Evolutionary conservation across 2,797 vertebrate species (phyloP).

Genomic region (Pipistrellus nathusii): DNA sequence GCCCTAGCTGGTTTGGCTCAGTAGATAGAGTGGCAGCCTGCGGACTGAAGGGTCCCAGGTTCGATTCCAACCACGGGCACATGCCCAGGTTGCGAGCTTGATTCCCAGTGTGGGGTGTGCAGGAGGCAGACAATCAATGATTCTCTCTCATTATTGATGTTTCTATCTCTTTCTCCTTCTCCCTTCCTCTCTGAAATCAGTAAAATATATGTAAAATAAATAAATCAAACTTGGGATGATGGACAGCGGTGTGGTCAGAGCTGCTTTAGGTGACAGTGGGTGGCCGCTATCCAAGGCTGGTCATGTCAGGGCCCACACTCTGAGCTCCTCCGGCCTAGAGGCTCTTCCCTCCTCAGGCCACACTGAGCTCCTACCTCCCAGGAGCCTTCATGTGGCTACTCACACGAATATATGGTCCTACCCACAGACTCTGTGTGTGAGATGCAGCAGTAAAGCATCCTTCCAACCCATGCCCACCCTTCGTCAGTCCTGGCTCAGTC

Average conservation of each 20-base stretch:
- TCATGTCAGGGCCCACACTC: not conserved
- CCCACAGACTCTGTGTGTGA: not conserved
- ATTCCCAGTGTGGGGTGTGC: too few relatives aligned
- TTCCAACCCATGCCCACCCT: not conserved
- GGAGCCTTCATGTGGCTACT: not conserved
- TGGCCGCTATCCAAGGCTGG: too few relatives aligned
- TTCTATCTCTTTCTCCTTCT: too few relatives aligned
- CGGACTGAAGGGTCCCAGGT: too few relatives aligned
- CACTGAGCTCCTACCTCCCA: not conserved
- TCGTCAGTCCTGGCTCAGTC: not conserved
- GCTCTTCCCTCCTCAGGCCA: not conserved
- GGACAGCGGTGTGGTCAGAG: not conserved
- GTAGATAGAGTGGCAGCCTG: too few relatives aligned
- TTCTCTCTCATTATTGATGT: too few relatives aligned
- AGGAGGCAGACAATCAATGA: too few relatives aligned
- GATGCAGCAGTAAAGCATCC: not conserved
- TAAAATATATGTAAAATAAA: too few relatives aligned
- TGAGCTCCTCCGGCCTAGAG: not conserved
- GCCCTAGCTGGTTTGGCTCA: too few relatives aligned
- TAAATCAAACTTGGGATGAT: not conserved
- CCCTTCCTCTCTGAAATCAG: too few relatives aligned
- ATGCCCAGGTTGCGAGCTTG: too few relatives aligned
- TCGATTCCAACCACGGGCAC: too few relatives aligned
- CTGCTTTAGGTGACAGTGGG: not conserved
- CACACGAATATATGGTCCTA: not conserved